Base-by-base conservation (phyloP, 2,888 invertebrate genomes). In the Lapara coniferarum region DNA sequence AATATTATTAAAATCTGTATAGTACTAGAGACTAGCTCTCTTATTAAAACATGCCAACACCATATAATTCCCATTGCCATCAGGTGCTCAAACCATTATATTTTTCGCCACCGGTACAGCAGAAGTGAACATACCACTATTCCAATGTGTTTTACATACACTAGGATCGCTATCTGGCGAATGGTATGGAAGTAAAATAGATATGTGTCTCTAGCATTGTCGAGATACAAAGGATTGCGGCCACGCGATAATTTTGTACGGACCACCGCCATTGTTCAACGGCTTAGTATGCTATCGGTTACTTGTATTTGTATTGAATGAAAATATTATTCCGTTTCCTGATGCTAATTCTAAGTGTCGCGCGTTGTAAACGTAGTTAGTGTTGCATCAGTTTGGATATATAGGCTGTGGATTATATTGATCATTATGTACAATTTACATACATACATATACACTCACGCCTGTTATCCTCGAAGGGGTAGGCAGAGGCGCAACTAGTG, bases 91-190 rank as follows among this genome's bases (percentile, higher is more conserved):
- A 63, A 49, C 13, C 63, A 49, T 49, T 59, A 44, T 12, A 63
- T 63, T 63, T 63, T 49, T 63, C 63, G 49, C 16, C 13, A 19
- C 25, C 16, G 37, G 37, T 49, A 59, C 10, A 63, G 49, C 44
- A 59, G 59, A 49, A 63, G 63, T 13, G 46, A 49, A 46, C 78
- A 75, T 78, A 80, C 75, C 78, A 83, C 78, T 82, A 80, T 88
- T 88, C 85, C 81, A 89, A 90, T 88, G 80, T 85, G 83, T 86
- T 89, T 89, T 86, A 87, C 87, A 88, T 89, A 89, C 82, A 84
- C 84, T 81, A 81, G 81, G 74, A 80, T 76, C 78, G 83, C 81
- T 88, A 85, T 87, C 77, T 46, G 77, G 71, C 79, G 80, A 85
- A 83, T 82, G 80, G 79, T 74, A 78, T 78, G 78, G 83, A 83